Base-by-base conservation (phyloP, 64 coral and sea anemone species). In the Stichodactyla helianthus region DNA sequence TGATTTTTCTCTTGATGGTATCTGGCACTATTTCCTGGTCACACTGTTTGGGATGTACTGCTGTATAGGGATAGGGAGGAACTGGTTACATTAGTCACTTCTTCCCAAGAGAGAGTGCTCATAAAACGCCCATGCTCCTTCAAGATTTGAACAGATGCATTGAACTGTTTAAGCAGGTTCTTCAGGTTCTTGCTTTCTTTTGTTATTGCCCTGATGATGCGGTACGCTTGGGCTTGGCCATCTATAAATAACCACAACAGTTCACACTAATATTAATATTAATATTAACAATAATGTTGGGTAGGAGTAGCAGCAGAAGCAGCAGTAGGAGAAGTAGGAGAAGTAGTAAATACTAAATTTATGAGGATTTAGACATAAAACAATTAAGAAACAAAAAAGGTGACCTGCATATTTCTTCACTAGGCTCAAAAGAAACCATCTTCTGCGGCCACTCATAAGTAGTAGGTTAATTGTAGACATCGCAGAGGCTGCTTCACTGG, bases 371-470 rank as follows among this genome's bases (percentile, higher is more conserved):
- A 52, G 77, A 10, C 31, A 35, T 15, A 28, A 53, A 79, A 53
- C 8, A 79, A 28, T 50, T 17, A 19, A 14, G 14, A 53, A 31
- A 13, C 19, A 15, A 68, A 65, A 50, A 12, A 63, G 60, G 9
- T 63, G 4, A 88, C 86, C 86, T 88, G 86, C 67, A 88, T 88
- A 88, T 52, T 88, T 88, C 54, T 88, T 88, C 26, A 79, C 77
- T 82, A 89, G 54, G 25, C n/a, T 78, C 28, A 89, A 82, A 60
- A 89, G 87, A 89, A 89, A 89, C 87, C 87, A 89, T 63, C 87
- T 59, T 51, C 87, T 89, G 17, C 77, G 76, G 58, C 87, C 87
- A 52, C 71, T 57, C 50, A 89, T 77, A 25, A 80, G 54, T 27
- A 89, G 22, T 26, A 89, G 76, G 12, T 82, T 77, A 89, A 54